Evolutionary conservation across 1,140 invertebrate species (phyloP).

Genomic region (Heterodera schachtii): DNA sequence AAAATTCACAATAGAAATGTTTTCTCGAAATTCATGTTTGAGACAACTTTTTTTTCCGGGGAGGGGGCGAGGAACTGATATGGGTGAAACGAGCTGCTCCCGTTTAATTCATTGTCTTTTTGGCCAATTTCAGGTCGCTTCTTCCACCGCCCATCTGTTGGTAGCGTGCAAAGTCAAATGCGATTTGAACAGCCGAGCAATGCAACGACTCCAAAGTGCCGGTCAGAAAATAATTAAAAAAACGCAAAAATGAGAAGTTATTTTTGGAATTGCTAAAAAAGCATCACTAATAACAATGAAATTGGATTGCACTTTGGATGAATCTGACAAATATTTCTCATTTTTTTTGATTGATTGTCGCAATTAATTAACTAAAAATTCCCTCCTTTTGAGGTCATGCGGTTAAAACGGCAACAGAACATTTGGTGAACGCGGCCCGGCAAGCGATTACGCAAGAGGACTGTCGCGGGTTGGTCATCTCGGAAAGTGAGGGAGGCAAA

Average conservation of each 20-base stretch:
- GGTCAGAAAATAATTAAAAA: conserved; percentile 68
- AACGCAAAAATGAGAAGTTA: no score
- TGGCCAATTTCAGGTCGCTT: conserved; percentile 76
- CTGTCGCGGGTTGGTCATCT: conserved; percentile 83
- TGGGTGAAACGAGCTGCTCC: no score
- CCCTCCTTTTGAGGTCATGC: conserved; percentile 72
- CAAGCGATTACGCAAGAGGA: conserved; percentile 88
- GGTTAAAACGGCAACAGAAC: conserved; percentile 95
- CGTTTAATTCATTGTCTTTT: not conserved
- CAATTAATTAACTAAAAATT: not conserved
- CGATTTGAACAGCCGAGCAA: conserved; percentile 88
- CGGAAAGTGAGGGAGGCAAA: conserved; percentile 70
- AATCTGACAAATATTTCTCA: no score
- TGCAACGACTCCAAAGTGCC: conserved; percentile 84
- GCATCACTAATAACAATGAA: no score
- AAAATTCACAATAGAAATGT: no score
- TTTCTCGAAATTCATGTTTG: no score
- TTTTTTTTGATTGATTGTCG: no score
- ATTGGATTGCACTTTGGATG: no score
- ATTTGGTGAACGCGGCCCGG: conserved; percentile 88
- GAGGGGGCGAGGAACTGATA: no score
- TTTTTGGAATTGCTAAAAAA: no score
- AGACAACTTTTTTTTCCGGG: no score
- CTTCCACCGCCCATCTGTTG: conserved; percentile 90
- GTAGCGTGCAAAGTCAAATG: conserved; percentile 98